Percentiles rank a stretch among this genome's conserved stretches.
Evolutionary conservation across 2,888 invertebrate genomes (phyloP).

Genomic region (Meteorus cinctellus): DNA sequence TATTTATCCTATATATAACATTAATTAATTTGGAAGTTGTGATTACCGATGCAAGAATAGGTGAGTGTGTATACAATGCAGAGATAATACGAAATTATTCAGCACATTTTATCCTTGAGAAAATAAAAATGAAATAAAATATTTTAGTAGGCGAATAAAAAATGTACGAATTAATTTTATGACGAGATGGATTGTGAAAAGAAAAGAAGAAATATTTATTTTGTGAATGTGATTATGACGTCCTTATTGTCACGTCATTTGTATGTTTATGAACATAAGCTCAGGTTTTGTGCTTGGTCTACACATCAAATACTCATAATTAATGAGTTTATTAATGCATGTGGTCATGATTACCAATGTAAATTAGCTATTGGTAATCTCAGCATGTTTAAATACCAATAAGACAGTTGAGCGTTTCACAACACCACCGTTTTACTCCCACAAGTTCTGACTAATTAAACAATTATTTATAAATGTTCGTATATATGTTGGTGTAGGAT

Average conservation of each 20-base stretch:
- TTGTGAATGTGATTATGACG: neutral
- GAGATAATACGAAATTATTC: neutral
- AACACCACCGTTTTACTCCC: slow-evolving; percentile 18
- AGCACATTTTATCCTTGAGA: neutral
- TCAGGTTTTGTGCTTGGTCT: neutral
- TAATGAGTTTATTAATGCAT: slow-evolving; percentile 67
- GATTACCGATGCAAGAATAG: neutral
- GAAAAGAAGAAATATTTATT: neutral
- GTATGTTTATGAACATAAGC: neutral
- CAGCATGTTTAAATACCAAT: slow-evolving; percentile 49
- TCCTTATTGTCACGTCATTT: neutral
- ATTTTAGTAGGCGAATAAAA: neutral
- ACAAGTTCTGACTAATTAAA: slow-evolving; percentile 5
- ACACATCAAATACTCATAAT: slow-evolving; percentile 51
- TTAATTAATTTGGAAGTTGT: neutral
- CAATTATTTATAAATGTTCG: neutral
- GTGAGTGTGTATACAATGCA: neutral
- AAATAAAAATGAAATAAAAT: slow-evolving; percentile 1
- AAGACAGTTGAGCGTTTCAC: slow-evolving; percentile 25
- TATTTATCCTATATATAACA: neutral
- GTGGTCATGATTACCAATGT: slow-evolving; percentile 66
- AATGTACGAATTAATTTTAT: neutral
- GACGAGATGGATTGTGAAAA: neutral
- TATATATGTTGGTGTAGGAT: neutral
- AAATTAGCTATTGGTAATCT: slow-evolving; percentile 60